Evolutionary conservation across 2,888 invertebrate genomes (phyloP).

Genomic region (Cheilosia scutellata): DNA sequence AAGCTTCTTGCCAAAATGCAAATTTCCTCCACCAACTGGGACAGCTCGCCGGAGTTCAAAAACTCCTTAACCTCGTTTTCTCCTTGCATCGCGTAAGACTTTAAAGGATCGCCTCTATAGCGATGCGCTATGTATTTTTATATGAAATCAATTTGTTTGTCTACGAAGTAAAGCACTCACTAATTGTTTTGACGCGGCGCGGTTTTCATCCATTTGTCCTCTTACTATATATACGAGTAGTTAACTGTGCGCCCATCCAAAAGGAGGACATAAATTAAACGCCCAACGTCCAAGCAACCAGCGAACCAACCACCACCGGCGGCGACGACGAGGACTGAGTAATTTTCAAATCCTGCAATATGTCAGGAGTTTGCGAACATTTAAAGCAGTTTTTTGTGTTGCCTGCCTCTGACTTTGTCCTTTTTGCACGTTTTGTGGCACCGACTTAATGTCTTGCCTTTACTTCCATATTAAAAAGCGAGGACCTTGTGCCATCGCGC

Average conservation of each 20-base stretch:
- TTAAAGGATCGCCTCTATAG: constrained; percentile 6
- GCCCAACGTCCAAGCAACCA: constrained; percentile 45
- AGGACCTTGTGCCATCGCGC: constrained; percentile 48
- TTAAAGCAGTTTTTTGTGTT: constrained; percentile 53
- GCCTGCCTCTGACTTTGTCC: neutral
- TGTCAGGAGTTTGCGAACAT: constrained; percentile 74
- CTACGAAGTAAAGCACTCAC: constrained; percentile 66
- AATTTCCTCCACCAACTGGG: constrained; percentile 29
- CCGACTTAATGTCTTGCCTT: constrained; percentile 47
- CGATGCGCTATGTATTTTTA: constrained; percentile 7
- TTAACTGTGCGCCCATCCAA: constrained; percentile 35
- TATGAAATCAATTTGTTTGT: constrained; percentile 73
- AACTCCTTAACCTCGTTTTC: constrained; percentile 61
- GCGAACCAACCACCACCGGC: constrained; percentile 8
- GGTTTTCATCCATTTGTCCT: constrained; percentile 70
- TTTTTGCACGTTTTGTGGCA: constrained; percentile 31
- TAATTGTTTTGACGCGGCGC: constrained; percentile 75
- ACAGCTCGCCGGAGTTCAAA: constrained; percentile 12
- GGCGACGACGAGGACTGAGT: constrained; percentile 42
- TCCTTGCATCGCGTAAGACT: neutral
- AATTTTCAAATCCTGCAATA: constrained; percentile 75
- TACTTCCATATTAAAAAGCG: constrained; percentile 38
- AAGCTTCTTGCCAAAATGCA: constrained; percentile 30
- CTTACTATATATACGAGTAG: constrained; percentile 26
- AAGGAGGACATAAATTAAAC: constrained; percentile 66